These are phyloP conservation scores for Teleogryllus oceanicus DNA, from an alignment of 2,888 invertebrate genomes.

Conservation along the genomic window DNA sequence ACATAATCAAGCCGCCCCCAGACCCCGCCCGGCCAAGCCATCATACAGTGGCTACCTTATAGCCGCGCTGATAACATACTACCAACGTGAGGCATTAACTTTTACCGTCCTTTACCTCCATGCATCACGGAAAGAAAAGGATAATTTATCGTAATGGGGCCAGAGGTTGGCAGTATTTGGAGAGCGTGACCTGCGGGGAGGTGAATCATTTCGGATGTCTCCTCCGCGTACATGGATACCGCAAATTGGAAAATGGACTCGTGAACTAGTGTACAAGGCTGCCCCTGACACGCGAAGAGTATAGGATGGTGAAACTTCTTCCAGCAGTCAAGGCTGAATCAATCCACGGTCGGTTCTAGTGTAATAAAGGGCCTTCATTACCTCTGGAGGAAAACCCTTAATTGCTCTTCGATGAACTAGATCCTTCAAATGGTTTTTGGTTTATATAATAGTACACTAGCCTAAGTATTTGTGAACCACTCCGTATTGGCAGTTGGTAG, in stretches of 20 bases:
- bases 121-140: neutral
- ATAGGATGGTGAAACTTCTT: neutral
- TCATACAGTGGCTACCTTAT: neutral
- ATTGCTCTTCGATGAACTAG: too few species aligned
- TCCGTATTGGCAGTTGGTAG: too few species aligned
- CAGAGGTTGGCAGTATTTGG: neutral
- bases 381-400: too few species aligned
- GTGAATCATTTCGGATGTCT: neutral
- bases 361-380: too few species aligned
- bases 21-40: neutral
- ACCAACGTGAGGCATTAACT: neutral
- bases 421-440: too few species aligned
- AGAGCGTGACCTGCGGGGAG: neutral
- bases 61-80: slow-evolving; percentile 3
- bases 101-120: slow-evolving; percentile 5
- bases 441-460: too few species aligned
- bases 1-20: slow-evolving; percentile 3
- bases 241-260: neutral
- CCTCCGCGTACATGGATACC: neutral
- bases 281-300: neutral
- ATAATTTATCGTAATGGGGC: neutral
- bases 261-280: neutral
- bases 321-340: neutral
- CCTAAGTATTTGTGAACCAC: too few species aligned
- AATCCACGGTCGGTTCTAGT: neutral